Conservation (phyloP, 2,113 vertebrate genomes). For the Microtus pennsylvanicus region DNA sequence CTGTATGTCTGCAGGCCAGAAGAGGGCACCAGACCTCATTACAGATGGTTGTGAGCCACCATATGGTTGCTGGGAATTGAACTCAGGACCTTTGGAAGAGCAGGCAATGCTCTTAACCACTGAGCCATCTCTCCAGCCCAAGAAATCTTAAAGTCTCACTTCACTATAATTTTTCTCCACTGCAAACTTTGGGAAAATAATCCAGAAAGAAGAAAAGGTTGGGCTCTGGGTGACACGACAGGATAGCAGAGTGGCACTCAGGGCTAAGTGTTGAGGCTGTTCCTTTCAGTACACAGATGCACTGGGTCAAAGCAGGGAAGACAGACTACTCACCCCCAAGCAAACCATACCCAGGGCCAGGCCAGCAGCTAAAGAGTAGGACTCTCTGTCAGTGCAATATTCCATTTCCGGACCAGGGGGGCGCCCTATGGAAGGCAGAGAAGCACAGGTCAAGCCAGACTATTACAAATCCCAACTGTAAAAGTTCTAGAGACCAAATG, state of each 20-base stretch:
- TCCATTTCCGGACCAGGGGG: constrained; percentile 99
- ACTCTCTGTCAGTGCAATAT: constrained; percentile 97
- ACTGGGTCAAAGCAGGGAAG: background rate
- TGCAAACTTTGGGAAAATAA: constrained; percentile 33
- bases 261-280: background rate
- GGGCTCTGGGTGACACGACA: background rate
- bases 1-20: too few relatives aligned
- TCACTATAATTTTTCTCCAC: constrained; percentile 1
- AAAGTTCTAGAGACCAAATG: background rate
- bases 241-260: background rate
- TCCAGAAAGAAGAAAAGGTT: background rate
- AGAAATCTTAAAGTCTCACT: constrained; percentile 5
- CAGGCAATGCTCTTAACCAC: too few relatives aligned
- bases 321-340: constrained; percentile 92
- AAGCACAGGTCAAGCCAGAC: background rate
- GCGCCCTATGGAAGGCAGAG: constrained; percentile 84
- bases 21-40: too few relatives aligned
- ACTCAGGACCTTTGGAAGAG: too few relatives aligned
- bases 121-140: too few relatives aligned
- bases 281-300: background rate
- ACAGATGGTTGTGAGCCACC: too few relatives aligned
- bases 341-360: constrained; percentile 99
- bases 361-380: constrained; percentile 96
- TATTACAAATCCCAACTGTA: background rate
- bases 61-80: too few relatives aligned